Base-by-base conservation (phyloP, 2,888 invertebrate genomes). In the Drosophila rellima region DNA sequence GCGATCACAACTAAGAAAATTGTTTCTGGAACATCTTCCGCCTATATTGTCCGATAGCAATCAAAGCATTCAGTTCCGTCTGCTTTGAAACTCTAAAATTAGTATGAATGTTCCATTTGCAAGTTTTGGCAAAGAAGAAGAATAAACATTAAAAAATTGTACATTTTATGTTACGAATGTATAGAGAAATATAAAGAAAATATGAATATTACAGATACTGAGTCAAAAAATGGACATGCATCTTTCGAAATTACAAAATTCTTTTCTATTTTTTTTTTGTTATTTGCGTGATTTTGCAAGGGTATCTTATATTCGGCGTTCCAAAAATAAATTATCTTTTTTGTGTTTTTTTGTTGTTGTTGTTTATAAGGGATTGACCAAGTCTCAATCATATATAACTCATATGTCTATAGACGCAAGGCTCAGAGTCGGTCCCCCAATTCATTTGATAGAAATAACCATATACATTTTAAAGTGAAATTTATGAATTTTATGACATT, bases 401-500 rank as follows among this genome's bases (percentile, higher is more conserved):
- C 18, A 40, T 18, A 40, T 11, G 18, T 6, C 6, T 20, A 40
- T 5, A 20, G 18, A 18, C 11, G 18, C 18, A 40, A 35, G 35
- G n/a, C 35, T 35, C n/a, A 35, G n/a, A 26, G 47, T 13, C 18
- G 18, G 31, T 18, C 13, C 13, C 31, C 48, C 17, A 35, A 23
- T 50, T 33, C 33, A 50, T 51, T 15, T 44, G 26, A 40, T 55
- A 40, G 31, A 55, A 71, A 59, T 61, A 75, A 64, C 68, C 72
- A 75, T 72, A 54, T 63, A 69, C 56, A 75, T 76, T 67, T 78
- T 56, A 64, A 48, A 55, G 31, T 37, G 29, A 66, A 70, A 70
- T 80, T 78, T 74, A 78, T 78, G 73, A 52, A 68, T 76, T 80
- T 78, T 76, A 67, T 70, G 81, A 83, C 83, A 73, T 78, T 81